Conservation (phyloP, 1,140 invertebrate genomes). For the Hycleus cichorii region DNA sequence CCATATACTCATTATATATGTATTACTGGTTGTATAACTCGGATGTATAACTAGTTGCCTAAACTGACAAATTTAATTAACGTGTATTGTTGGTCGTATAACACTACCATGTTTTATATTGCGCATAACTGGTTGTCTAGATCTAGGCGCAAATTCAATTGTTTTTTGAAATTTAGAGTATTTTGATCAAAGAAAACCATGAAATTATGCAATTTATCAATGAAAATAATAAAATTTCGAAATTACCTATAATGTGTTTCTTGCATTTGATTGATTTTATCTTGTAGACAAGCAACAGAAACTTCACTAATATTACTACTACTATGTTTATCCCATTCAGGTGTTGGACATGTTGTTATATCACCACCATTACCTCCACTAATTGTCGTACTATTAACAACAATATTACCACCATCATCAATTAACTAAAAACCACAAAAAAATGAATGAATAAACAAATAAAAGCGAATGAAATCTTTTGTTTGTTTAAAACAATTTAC, state of each 20-base stretch:
- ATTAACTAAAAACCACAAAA: conserved; percentile 27
- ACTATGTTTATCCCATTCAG: conserved; percentile 85
- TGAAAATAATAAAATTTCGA: not conserved
- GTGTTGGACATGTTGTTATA: conserved; percentile 56
- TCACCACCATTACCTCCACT: conserved; percentile 38
- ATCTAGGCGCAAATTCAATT: too few relatives aligned
- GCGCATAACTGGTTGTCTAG: too few relatives aligned
- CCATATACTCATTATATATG: too few relatives aligned
- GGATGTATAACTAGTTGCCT: too few relatives aligned
- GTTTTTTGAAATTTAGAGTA: too few relatives aligned
- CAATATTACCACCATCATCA: conserved; percentile 31
- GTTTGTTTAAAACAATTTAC: conserved; percentile 20
- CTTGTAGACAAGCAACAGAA: conserved; percentile 86
- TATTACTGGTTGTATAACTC: too few relatives aligned
- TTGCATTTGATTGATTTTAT: conserved; percentile 85
- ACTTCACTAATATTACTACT: conserved; percentile 77
- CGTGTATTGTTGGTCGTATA: too few relatives aligned
- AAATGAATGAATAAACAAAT: conserved; percentile 8
- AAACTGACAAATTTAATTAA: too few relatives aligned
- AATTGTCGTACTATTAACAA: too few relatives aligned
- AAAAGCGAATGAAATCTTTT: not conserved
- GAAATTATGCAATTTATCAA: too few relatives aligned
- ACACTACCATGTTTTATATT: too few relatives aligned
- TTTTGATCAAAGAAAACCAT: too few relatives aligned
- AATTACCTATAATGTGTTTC: conserved; percentile 69